A percentile compares a stretch with the other conserved stretches of the same genome.
phyloP scores from a whole-genome alignment of 2,888 invertebrate species.

The Cecidostiba fungosa region DNA sequence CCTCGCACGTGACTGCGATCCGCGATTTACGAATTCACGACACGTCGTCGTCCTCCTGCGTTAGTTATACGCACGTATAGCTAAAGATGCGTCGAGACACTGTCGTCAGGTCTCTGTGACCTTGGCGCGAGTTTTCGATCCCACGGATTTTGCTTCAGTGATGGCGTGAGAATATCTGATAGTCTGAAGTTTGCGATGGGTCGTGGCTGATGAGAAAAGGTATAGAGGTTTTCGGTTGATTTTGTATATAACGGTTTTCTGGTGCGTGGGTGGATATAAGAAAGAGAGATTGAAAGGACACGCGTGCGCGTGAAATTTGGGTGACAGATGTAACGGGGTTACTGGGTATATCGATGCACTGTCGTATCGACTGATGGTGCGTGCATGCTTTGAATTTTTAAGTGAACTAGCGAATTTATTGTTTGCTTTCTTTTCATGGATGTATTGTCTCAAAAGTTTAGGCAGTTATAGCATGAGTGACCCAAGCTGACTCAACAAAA shows the following conservation, averaged over 20 bases:
- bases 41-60: not conserved
- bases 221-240: not conserved
- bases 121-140: constrained; percentile 16
- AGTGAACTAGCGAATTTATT: not conserved
- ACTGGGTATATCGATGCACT: not conserved
- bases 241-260: not conserved
- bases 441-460: no score
- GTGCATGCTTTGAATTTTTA: not conserved
- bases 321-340: not conserved
- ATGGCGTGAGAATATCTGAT: not conserved
- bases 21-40: constrained; percentile 1
- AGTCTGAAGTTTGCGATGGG: not conserved
- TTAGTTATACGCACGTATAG: not conserved
- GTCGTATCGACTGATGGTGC: no score
- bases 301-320: not conserved
- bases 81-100: not conserved
- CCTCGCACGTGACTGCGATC: constrained; percentile 11
- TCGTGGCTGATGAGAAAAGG: not conserved
- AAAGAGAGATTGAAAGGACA: not conserved
- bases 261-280: not conserved
- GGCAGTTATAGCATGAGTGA: no score
- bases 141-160: not conserved
- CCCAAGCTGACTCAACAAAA: no score
- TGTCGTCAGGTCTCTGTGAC: not conserved
- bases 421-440: no score